Evolutionary conservation across 2,113 vertebrate genomes (phyloP), one percentile per base, ranked within the genome.

Genomic region (Gobiocypris rarus): DNA sequence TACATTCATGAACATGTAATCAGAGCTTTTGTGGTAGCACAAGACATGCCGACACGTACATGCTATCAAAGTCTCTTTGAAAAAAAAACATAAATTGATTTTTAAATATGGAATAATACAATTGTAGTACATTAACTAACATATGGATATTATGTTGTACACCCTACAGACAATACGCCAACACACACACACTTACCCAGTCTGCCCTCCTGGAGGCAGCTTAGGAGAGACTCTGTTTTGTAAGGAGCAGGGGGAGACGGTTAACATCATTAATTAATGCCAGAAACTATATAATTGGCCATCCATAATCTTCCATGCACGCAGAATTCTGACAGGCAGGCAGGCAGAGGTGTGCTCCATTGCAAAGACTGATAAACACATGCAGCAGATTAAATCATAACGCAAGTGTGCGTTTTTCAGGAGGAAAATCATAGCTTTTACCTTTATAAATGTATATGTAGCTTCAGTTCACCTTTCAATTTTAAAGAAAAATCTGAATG

Each of bases 271-370:
- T 89, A 90, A 91, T 94, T 93, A 92, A 89, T 91, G 93, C 90
- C 94, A 94, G 91, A 93, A 94, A 90, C 92, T 67, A 94, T 95
- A 91, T 94, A 94, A 93, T 94, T 94, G 92, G 92, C 93, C 93
- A 95, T 95, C 93, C 93, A 94, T 95, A 95, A 95, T 93, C 93
- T 89, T 90, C 92, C 92, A 92, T 91, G 94, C 92, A 87, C 87
- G 91, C 90, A 92, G 81, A 31, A 84, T 89, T 92, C 75, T 93
- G 94, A 95, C 93, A 94, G 93, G 88, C 91, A 89, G 93, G 88
- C 90, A 89, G 92, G 88, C 86, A 87, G 81, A 87, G 91, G 88
- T 84, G 81, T 89, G 88, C 84, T 88, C 88, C 86, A 85, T 84
- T 84, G 91, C 83, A 86, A 87, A 88, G 92, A 86, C 84, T 77